Evolutionary conservation across 2,888 invertebrate genomes (phyloP).

Genomic region (Ctenicera cuprea): DNA sequence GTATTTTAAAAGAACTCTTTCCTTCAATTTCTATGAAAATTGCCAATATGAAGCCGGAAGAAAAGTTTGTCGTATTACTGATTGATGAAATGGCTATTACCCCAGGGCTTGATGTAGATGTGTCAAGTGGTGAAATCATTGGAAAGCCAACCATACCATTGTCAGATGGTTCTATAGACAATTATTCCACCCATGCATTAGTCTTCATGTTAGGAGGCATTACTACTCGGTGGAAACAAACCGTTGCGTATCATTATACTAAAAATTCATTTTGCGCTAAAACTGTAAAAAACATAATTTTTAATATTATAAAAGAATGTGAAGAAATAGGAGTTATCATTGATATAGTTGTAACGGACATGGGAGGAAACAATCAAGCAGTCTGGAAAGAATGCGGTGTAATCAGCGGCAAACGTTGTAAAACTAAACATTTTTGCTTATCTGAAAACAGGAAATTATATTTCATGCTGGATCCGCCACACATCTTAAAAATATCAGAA

Average conservation of each 20-base stretch:
- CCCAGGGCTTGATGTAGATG: background rate
- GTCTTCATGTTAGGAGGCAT: conserved; percentile 62
- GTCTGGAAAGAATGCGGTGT: background rate
- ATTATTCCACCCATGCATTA: conserved; percentile 54
- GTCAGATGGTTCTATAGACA: conserved; percentile 46
- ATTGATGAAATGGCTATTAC: background rate
- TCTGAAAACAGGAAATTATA: background rate
- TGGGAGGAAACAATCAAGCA: background rate
- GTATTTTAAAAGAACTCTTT: background rate
- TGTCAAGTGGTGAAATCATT: background rate
- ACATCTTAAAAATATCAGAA: background rate
- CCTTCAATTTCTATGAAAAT: background rate
- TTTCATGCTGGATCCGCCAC: background rate
- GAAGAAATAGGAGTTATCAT: conserved; percentile 44
- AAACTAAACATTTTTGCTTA: background rate
- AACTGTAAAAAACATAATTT: conserved; percentile 31
- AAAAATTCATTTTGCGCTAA: conserved; percentile 56
- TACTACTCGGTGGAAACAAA: conserved; percentile 60
- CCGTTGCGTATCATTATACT: conserved; percentile 61
- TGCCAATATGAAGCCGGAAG: background rate
- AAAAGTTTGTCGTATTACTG: background rate
- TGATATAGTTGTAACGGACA: background rate
- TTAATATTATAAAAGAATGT: conserved; percentile 54
- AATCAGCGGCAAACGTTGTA: background rate
- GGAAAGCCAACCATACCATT: background rate